phyloP scores from a whole-genome alignment of 1,140 invertebrate genomes.

The Leptinotarsa defecta region DNA sequence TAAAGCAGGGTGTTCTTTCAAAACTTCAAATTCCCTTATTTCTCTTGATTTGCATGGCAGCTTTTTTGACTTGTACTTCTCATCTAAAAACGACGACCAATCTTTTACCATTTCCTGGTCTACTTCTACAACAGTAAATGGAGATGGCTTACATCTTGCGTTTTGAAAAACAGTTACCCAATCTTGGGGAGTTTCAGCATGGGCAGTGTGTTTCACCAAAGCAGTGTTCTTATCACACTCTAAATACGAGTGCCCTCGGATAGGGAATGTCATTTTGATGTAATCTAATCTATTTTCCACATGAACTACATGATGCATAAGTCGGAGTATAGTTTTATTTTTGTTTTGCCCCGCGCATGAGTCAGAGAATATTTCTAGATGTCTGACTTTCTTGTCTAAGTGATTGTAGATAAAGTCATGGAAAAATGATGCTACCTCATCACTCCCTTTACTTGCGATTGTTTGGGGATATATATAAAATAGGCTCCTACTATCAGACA shows the following conservation, averaged over 20 bases:
- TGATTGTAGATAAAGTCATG: constrained; percentile 42
- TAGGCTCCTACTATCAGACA: constrained; percentile 24
- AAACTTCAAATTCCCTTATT: neutral
- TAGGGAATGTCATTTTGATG: constrained; percentile 9
- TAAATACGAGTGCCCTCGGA: neutral
- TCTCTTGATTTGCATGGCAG: neutral
- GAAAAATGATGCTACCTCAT: constrained; percentile 44
- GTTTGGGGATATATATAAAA: constrained; percentile 45
- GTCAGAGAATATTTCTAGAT: constrained; percentile 45
- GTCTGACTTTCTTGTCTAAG: constrained; percentile 32
- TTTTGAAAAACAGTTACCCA: neutral
- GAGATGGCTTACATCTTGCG: neutral
- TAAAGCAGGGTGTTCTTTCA: neutral
- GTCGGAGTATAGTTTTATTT: neutral
- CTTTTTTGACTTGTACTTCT: neutral
- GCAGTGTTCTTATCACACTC: neutral
- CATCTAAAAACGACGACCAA: neutral
- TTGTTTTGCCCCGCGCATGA: constrained; percentile 49
- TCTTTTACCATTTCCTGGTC: neutral
- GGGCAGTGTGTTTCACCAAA: neutral
- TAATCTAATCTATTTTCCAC: constrained; percentile 2
- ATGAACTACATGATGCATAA: neutral
- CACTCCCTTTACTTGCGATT: constrained; percentile 39
- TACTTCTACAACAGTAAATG: neutral
- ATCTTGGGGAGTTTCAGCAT: neutral